Evolutionary conservation across 1,140 invertebrate species (phyloP).

Genomic region (Hylaeus volcanicus): DNA sequence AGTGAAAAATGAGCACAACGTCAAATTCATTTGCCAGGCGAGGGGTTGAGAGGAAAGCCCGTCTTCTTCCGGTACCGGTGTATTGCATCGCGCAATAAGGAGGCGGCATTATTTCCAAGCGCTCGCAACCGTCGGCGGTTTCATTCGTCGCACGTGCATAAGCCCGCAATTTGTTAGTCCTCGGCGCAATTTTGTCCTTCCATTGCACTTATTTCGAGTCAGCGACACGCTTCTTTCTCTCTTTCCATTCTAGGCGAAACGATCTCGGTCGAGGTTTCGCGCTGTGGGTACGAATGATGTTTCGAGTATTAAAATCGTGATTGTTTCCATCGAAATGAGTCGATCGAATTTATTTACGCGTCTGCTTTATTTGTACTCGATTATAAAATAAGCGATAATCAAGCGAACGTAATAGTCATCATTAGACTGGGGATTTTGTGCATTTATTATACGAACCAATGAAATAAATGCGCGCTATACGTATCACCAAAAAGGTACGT

Average conservation of each 20-base stretch:
- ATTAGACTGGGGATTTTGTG: no score
- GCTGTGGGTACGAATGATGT: no score
- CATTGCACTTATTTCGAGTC: slow-evolving; percentile 7
- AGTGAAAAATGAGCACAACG: not conserved
- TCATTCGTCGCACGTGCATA: slow-evolving; percentile 31
- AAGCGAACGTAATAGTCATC: no score
- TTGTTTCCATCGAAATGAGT: no score
- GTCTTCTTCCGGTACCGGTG: slow-evolving; percentile 13
- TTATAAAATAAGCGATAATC: no score
- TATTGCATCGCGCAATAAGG: slow-evolving; percentile 41
- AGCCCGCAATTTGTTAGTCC: slow-evolving; percentile 58
- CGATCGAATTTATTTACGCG: no score
- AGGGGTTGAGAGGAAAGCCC: not conserved
- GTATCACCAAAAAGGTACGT: no score
- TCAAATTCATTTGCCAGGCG: slow-evolving; percentile 42
- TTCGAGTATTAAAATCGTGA: no score
- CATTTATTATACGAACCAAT: no score
- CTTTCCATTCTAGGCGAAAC: not conserved
- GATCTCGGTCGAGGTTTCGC: slow-evolving; percentile 21
- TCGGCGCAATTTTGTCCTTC: slow-evolving; percentile 35
- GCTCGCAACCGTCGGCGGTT: slow-evolving; percentile 22
- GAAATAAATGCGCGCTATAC: no score
- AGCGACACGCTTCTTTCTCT: slow-evolving; percentile 14
- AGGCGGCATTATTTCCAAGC: slow-evolving; percentile 30
- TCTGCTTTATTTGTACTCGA: no score